Evolutionary conservation across 2,797 vertebrate genomes (phyloP).

Genomic region (Aphelocoma californica): DNA sequence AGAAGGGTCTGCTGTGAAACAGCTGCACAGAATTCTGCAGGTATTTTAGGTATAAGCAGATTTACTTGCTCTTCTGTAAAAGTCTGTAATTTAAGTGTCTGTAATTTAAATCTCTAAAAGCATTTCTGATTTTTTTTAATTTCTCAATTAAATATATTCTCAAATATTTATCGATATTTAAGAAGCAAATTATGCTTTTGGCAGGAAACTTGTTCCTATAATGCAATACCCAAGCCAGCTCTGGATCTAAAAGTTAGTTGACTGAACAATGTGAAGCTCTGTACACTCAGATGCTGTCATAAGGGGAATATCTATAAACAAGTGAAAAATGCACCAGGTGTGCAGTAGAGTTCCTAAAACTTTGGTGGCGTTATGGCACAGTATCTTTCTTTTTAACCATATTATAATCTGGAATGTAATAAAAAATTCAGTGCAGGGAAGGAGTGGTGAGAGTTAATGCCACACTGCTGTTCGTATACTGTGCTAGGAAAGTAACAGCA

Average conservation of each 20-base stretch:
- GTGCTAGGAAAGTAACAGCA: neutral
- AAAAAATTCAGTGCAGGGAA: neutral
- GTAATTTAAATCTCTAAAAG: neutral
- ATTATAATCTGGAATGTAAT: neutral
- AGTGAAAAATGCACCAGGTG: neutral
- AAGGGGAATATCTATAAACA: neutral
- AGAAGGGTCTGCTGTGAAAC: neutral
- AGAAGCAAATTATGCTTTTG: neutral
- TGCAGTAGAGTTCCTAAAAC: neutral
- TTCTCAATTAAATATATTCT: neutral
- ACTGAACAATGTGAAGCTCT: neutral
- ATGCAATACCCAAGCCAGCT: neutral
- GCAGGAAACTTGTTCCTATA: neutral
- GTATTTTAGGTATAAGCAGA: neutral
- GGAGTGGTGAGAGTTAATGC: neutral
- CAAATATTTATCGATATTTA: neutral
- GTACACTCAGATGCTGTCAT: neutral
- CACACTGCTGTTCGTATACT: neutral
- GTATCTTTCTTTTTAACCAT: neutral
- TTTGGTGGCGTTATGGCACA: neutral
- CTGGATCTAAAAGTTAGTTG: neutral
- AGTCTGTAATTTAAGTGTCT: neutral
- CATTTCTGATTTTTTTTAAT: neutral
- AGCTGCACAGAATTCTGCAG: neutral
- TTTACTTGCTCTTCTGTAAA: neutral